These are phyloP conservation scores for Psittacula cyanocephala DNA, from an alignment of 2,113 vertebrate species.

Conservation along the genomic window DNA sequence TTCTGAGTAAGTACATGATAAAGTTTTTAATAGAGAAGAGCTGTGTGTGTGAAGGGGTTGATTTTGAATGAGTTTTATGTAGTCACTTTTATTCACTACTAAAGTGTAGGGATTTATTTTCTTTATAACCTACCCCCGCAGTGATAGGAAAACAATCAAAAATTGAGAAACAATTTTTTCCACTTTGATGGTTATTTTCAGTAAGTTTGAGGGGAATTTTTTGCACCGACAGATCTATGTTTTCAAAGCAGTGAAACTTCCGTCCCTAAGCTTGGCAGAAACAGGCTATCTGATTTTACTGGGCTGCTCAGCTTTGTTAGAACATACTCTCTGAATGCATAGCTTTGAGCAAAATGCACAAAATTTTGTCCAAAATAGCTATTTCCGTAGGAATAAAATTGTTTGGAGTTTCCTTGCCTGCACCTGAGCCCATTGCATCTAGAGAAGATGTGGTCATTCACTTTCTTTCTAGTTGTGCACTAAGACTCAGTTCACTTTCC, in stretches of 20 bases:
- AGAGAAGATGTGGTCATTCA: not conserved
- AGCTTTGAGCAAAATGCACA: not conserved
- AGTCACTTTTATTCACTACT: not conserved
- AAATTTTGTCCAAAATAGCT: not conserved
- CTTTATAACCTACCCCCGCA: fast-evolving
- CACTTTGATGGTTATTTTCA: not conserved
- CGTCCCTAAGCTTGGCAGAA: not conserved
- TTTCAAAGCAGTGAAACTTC: not conserved
- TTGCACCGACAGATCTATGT: not conserved
- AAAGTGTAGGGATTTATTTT: not conserved
- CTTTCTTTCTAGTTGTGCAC: not conserved
- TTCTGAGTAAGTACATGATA: not conserved
- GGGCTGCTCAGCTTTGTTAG: not conserved
- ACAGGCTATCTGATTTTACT: not conserved
- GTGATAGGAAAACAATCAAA: not conserved
- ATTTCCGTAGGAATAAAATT: not conserved
- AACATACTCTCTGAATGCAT: not conserved
- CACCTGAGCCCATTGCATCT: not conserved
- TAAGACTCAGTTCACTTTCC: not conserved
- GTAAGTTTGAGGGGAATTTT: not conserved
- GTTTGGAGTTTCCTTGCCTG: not conserved
- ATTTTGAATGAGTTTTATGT: not conserved
- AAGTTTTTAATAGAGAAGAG: not conserved
- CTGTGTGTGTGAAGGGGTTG: not conserved
- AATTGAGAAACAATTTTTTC: not conserved